Base-by-base conservation (phyloP, 1,140 invertebrate species). In the Plutomurus gul region DNA sequence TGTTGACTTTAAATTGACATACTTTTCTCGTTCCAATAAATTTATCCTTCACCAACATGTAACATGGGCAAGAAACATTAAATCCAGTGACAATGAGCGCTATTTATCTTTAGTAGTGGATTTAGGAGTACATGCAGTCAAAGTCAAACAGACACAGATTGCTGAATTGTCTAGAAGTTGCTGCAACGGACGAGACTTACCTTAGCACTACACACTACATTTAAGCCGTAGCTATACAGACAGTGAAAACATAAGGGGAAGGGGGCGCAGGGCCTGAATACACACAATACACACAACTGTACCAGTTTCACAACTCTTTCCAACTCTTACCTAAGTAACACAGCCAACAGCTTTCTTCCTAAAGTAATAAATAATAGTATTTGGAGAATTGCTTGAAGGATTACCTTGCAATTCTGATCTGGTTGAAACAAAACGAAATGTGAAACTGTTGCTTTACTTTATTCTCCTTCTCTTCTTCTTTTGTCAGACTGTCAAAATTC, bases 341-440 rank as follows among this genome's bases (percentile, higher is more conserved):
- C 36, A 65, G 30, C 30, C 36, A 65, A n/a, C 36, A 65, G 27
- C 36, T 65, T 65, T 65, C 56, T 65, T 65, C 56, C 56, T 33
- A 65, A 33, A 65, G 56, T 65, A 65, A 65, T 65, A 65, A 65
- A 65, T 65, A 65, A 65, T 65, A 65, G 56, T 65, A 65, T 65
- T 65, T 36, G 13, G 56, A 65, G 56, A 65, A 65, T 33, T 65
- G 56, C 56, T 65, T 65, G 56, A 65, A 65, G 56, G 56, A 65
- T 65, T 65, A 65, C 56, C 56, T 65, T 27, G 36, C 56, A 30
- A 65, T 27, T 65, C 56, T 65, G 56, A 33, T 33, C 27, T 65
- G 56, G 56, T 30, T 65, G 56, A 65, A 65, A 33, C 36, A n/a
- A 30, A 51, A 51, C 47, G 47, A 51, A 51, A 51, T 51, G 47